A percentile compares a stretch with the other conserved stretches of the same genome.
phyloP scores from a whole-genome alignment of 2,888 invertebrate species.

The Caenorhabditis macrosperma region DNA sequence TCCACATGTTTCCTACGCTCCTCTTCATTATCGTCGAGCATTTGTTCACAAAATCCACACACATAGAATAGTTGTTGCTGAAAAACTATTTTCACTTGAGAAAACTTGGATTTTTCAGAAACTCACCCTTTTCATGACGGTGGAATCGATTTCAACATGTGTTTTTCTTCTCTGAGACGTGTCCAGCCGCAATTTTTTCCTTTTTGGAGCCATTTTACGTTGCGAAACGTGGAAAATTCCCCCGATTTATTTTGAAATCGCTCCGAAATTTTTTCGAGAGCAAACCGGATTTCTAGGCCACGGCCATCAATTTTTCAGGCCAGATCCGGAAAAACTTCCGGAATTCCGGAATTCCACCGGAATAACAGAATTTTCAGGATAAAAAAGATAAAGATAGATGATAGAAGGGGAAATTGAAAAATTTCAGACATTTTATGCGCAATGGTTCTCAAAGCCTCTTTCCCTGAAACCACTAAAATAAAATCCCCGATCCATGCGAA shows the following conservation, averaged over 20 bases:
- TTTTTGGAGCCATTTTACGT: neutral
- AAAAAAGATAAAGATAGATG: neutral
- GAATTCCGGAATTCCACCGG: too few relatives aligned
- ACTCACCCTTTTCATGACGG: neutral
- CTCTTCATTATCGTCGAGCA: neutral
- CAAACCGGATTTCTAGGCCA: neutral
- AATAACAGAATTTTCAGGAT: neutral
- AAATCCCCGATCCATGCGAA: neutral
- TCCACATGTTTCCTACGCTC: neutral
- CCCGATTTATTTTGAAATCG: neutral
- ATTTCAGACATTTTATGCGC: neutral
- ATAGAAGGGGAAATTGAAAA: neutral
- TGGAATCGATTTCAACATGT: neutral
- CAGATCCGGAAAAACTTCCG: too few relatives aligned
- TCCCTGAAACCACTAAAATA: too few relatives aligned
- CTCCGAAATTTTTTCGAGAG: neutral
- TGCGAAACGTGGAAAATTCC: neutral
- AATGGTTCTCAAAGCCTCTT: neutral
- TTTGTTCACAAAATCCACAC: neutral
- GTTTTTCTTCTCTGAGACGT: neutral
- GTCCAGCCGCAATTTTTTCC: neutral
- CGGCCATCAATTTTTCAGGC: too few relatives aligned
- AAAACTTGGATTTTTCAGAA: neutral
- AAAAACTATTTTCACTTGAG: neutral
- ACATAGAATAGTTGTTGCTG: neutral